Base-by-base conservation (phyloP, 35 echinoderm and acorn worm genomes). In the Eucidaris tribuloides region DNA sequence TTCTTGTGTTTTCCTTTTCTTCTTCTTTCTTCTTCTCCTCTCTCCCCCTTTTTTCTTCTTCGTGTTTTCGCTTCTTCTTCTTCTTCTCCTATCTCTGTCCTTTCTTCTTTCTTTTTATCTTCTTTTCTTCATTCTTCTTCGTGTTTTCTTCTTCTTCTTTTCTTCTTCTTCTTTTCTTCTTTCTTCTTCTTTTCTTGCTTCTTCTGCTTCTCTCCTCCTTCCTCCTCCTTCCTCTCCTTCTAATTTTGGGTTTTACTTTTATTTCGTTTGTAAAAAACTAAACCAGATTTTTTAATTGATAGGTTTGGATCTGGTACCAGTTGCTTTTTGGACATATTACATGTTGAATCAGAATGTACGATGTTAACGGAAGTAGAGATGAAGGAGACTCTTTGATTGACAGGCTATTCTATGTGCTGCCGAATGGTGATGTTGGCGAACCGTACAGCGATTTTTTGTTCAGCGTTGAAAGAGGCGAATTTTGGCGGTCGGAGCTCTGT, bases 271-370 rank as follows among this genome's bases (percentile, higher is more conserved):
- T 32, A 42, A 30, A 31, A 32, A 82, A 50, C 25, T 31, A 20
- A 29, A 0, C 5, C n/a, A 29, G 28, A 22, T 3, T 19, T 46
- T 3, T 46, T 46, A 39, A 11, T 28, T 13, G 11, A 9, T 68
- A 28, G 27, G 18, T 23, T 9, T 28, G 7, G 9, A 9, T 68
- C 9, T 28, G 31, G 63, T 9, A 9, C 63, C 11, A 11, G 34
- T 39, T 14, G 34, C 11, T 1, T 11, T 31, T 76, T 20, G 32
- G 20, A 52, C 7, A 13, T 37, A 85, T 94, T 86, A 94, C 92
- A 94, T 76, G 4, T 82, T 85, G 77, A 94, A 94, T 87, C 42
- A 82, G 79, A 60, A 94, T 94, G 82, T 85, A 94, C 7, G 92
- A 88, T 70, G 85, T 88, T 5, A 83, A 82, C 13, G 92, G 92